phyloP scores from a whole-genome alignment of 2,888 invertebrate genomes.

The Tachina lurida region DNA sequence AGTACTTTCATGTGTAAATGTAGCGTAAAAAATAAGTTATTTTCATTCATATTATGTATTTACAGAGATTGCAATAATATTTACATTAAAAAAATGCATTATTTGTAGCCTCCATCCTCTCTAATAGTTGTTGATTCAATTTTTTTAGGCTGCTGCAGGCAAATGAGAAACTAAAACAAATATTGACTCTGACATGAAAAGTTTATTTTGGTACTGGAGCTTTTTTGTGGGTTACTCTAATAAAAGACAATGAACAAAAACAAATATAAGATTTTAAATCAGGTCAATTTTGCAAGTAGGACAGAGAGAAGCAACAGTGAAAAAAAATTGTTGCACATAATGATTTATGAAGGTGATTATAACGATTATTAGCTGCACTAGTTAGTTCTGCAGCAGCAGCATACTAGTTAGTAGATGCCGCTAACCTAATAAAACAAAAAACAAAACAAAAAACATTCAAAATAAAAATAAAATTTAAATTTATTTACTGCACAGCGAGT shows the following conservation, averaged over 20 bases:
- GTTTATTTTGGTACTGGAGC: slow-evolving; percentile 34
- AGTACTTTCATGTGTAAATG: too few relatives aligned
- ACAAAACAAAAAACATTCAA: background rate
- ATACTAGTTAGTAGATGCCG: background rate
- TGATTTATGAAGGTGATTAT: slow-evolving; percentile 67
- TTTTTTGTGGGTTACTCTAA: slow-evolving; percentile 56
- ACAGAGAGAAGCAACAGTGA: slow-evolving; percentile 52
- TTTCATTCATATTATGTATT: too few relatives aligned
- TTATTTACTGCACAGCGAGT: slow-evolving; percentile 14
- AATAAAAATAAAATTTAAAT: slow-evolving; percentile 20
- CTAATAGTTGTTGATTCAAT: background rate
- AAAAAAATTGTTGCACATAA: slow-evolving; percentile 57
- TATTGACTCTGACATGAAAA: slow-evolving; percentile 55
- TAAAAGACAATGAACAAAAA: slow-evolving; percentile 39
- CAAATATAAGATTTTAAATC: slow-evolving; percentile 55
- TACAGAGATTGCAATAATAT: too few relatives aligned
- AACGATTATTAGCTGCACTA: slow-evolving; percentile 25
- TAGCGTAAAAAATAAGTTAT: too few relatives aligned
- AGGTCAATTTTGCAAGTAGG: slow-evolving; percentile 58
- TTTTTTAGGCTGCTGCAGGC: background rate
- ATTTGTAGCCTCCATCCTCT: background rate
- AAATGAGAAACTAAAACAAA: slow-evolving; percentile 11
- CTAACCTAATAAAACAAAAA: slow-evolving; percentile 23
- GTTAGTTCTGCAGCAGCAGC: slow-evolving; percentile 13
- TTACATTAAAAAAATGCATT: too few relatives aligned